Conservation (phyloP, 1,140 invertebrate genomes). For the Colletes gigas region DNA sequence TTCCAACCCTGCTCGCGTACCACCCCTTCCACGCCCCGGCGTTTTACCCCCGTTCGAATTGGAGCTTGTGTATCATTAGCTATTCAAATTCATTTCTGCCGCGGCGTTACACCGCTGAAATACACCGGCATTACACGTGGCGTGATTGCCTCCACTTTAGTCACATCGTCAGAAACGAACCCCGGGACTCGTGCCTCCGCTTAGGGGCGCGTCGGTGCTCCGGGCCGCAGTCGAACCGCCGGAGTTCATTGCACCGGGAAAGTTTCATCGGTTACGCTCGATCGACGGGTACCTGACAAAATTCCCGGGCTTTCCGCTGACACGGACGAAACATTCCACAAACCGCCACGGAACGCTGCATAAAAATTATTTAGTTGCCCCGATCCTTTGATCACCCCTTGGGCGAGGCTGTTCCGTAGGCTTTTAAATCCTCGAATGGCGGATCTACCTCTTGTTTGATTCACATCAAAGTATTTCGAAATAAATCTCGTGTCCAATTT, state of each 20-base stretch:
- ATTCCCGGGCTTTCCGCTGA: neutral
- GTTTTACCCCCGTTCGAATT: slow-evolving; percentile 24
- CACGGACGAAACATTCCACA: slow-evolving; percentile 21
- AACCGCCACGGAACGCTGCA: neutral
- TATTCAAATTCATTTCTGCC: slow-evolving; percentile 57
- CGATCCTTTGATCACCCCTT: too few species aligned
- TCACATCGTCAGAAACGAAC: slow-evolving; percentile 45
- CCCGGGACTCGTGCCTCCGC: slow-evolving; percentile 1
- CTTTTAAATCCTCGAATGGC: too few species aligned
- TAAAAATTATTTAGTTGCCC: slow-evolving; percentile 8
- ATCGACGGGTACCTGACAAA: slow-evolving; percentile 27
- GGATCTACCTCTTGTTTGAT: too few species aligned
- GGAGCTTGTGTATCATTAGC: slow-evolving; percentile 44
- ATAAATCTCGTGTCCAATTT: too few species aligned
- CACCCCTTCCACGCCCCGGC: slow-evolving; percentile 12
- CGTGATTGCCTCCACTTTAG: slow-evolving; percentile 55
- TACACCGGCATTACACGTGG: slow-evolving; percentile 36
- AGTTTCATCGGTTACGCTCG: slow-evolving; percentile 38
- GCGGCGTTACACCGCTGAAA: slow-evolving; percentile 39
- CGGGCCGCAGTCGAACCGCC: neutral
- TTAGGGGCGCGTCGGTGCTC: slow-evolving; percentile 34
- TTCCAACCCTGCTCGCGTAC: neutral
- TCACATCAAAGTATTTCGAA: too few species aligned
- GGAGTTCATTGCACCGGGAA: slow-evolving; percentile 50
- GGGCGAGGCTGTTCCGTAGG: too few species aligned